Evolutionary conservation across 2,888 invertebrate species (phyloP).

Genomic region (Candidula unifasciata): DNA sequence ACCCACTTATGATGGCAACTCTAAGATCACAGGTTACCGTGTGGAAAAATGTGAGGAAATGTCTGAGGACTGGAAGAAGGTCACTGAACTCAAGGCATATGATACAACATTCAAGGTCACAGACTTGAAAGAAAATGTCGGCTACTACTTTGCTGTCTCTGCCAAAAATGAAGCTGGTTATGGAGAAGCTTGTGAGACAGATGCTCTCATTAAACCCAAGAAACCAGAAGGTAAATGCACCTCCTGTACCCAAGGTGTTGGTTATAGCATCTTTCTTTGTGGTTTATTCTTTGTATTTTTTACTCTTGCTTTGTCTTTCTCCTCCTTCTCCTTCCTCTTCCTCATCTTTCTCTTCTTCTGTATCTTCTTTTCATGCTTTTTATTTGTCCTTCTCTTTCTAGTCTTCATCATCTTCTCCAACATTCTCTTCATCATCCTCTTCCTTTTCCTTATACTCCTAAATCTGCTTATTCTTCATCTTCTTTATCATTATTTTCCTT

Average conservation of each 20-base stretch:
- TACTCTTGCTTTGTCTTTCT: too few species aligned
- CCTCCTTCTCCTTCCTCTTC: too few species aligned
- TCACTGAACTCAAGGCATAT: conserved; percentile 54
- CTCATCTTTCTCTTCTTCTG: too few species aligned
- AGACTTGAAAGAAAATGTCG: conserved; percentile 61
- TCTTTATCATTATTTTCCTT: too few species aligned
- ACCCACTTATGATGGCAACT: conserved; percentile 62
- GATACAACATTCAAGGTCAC: conserved; percentile 59
- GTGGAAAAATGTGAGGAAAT: conserved; percentile 58
- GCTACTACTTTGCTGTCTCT: conserved; percentile 71
- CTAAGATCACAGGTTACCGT: conserved; percentile 66
- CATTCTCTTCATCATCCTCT: too few species aligned
- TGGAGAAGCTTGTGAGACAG: conserved; percentile 58
- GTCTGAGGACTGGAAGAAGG: conserved; percentile 59
- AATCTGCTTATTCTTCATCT: too few species aligned
- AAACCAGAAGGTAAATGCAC: conserved; percentile 56
- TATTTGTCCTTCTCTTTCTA: too few species aligned
- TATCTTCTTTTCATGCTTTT: too few species aligned
- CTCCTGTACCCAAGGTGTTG: neutral
- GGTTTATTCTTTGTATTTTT: too few species aligned
- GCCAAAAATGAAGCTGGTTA: conserved; percentile 69
- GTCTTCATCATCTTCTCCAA: too few species aligned
- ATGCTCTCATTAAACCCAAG: conserved; percentile 57
- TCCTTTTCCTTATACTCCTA: too few species aligned
- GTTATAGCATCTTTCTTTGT: neutral